Evolutionary conservation across 2,888 invertebrate species (phyloP), one percentile per base, ranked within the genome.

Genomic region (Chymomyza procnemis): DNA sequence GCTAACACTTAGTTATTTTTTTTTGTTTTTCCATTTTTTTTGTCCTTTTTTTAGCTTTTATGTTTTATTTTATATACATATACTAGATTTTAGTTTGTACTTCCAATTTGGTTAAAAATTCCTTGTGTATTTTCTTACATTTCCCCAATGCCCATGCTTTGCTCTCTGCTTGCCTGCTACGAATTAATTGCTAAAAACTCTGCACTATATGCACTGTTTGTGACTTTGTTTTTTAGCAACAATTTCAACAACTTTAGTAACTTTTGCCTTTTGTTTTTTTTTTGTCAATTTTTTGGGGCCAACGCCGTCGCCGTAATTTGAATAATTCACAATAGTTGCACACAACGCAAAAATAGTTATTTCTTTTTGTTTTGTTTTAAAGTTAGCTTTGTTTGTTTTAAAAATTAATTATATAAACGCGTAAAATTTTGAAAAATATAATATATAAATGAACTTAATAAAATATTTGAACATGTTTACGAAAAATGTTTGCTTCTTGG

Each of bases 301-400:
- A 54, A 21, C 52, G 52, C 61, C 58, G 59, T 59, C 52, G 82
- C 85, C 87, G 88, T 79, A 87, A 84, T 86, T 85, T 86, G 88
- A 86, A 86, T 79, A 87, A 86, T 88, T 88, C 86, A 86, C 87
- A 88, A 86, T 87, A 88, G 88, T 80, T 85, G 85, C 73, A 72
- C 73, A 72, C 80, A 79, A 77, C 73, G 71, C 84, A 74, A 72
- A 70, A 78, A 78, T 74, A 50, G 26, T 71, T 70, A 12, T 69
- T 30, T 52, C 47, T 47, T 59, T 66, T 68, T 50, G n/a, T 85
- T 67, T 70, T 56, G 34, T 78, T 71, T 80, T 80, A 69, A 77
- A 68, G 58, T 73, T 47, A 58, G 21, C 55, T 67, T 26, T 63
- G 34, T 73, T 75, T 66, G 41, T n/a, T 59, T n/a, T n/a, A 67